Conservation (phyloP, 1,140 invertebrate species). For the Lerema accius region DNA sequence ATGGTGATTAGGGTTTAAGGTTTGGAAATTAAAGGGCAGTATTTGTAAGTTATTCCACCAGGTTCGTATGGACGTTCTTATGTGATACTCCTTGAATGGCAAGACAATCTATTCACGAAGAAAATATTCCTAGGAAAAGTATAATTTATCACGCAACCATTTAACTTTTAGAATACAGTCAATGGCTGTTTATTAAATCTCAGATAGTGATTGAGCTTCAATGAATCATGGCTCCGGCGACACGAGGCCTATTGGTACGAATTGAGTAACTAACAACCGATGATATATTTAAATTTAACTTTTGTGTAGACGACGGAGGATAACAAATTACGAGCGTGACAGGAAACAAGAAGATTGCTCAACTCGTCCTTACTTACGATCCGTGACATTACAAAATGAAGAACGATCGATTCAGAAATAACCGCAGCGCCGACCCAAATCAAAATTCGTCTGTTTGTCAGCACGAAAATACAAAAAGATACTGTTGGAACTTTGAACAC, state of each 20-base stretch:
- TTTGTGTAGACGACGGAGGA: conserved; percentile 40
- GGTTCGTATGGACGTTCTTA: neutral
- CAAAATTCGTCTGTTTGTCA: conserved; percentile 53
- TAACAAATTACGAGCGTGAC: conserved; percentile 43
- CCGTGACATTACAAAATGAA: conserved; percentile 56
- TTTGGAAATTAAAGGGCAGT: neutral
- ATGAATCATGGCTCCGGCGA: conserved; percentile 49
- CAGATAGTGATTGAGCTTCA: conserved; percentile 49
- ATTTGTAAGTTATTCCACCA: neutral
- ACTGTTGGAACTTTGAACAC: conserved; percentile 34
- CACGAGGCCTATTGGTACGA: conserved; percentile 48
- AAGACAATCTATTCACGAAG: too few species aligned
- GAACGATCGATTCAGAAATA: conserved; percentile 43
- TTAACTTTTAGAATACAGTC: too few species aligned
- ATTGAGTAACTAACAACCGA: conserved; percentile 56
- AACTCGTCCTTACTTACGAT: conserved; percentile 51
- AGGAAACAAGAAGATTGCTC: conserved; percentile 46
- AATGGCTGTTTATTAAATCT: conserved; percentile 60
- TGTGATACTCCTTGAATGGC: too few species aligned
- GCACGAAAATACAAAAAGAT: conserved; percentile 48
- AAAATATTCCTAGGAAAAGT: too few species aligned
- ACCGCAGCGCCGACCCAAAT: conserved; percentile 61
- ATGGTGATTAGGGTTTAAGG: conserved; percentile 14
- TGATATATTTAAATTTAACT: conserved; percentile 36
- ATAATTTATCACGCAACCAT: neutral